These are phyloP conservation scores for Diorhabda sublineata DNA, from an alignment of 1,140 invertebrate species.

Conservation along the genomic window DNA sequence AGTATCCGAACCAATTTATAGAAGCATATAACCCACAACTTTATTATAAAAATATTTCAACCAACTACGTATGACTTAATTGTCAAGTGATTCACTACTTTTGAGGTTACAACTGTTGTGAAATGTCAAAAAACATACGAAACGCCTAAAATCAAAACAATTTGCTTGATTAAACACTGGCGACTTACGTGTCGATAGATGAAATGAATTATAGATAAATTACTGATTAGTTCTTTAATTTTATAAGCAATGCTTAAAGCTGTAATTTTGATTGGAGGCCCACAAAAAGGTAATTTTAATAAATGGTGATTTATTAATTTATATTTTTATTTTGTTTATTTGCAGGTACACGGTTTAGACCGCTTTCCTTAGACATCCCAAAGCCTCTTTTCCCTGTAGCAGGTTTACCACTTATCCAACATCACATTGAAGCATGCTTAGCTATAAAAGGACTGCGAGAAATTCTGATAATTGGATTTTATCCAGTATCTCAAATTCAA, in stretches of 20 bases:
- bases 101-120: too few species aligned
- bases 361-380: constrained; percentile 91
- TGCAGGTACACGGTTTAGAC: constrained; percentile 92
- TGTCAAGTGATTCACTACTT: too few species aligned
- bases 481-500: constrained; percentile 74
- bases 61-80: too few species aligned
- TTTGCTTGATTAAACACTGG: neutral
- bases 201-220: neutral
- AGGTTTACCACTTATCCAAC: constrained; percentile 90
- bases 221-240: neutral
- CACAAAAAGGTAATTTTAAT: constrained; percentile 62
- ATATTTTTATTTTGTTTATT: constrained; percentile 27
- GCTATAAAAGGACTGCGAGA: constrained; percentile 77
- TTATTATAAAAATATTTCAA: too few species aligned
- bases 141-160: neutral
- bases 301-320: neutral
- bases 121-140: too few species aligned
- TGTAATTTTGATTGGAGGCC: constrained; percentile 71
- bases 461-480: constrained; percentile 92
- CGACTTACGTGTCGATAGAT: neutral
- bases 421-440: constrained; percentile 93
- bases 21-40: too few species aligned
- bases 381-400: constrained; percentile 97
- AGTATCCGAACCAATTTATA: too few species aligned
- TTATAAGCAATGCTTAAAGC: constrained; percentile 61